phyloP scores from a whole-genome alignment of 2,113 vertebrate genomes.

The Odocoileus virginianus region DNA sequence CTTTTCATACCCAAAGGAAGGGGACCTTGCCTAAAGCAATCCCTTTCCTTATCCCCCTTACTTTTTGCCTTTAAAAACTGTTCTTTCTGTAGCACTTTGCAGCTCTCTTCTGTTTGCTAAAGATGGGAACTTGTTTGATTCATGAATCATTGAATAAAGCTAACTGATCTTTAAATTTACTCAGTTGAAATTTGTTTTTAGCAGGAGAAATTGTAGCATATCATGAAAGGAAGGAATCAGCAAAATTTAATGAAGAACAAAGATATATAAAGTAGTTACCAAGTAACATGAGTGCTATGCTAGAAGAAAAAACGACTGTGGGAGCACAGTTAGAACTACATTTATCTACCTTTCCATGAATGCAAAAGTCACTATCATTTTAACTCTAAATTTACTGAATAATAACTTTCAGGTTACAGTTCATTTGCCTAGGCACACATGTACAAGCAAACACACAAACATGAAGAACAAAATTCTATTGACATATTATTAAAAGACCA shows the following conservation, averaged over 20 bases:
- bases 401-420: constrained; percentile 27
- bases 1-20: not conserved
- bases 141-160: not conserved
- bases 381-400: constrained; percentile 64
- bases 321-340: not conserved
- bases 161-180: not conserved
- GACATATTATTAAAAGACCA: constrained; percentile 55
- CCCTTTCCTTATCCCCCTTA: not conserved
- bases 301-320: not conserved
- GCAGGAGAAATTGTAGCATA: not conserved
- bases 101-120: not conserved
- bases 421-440: constrained; percentile 55
- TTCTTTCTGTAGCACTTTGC: not conserved
- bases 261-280: not conserved
- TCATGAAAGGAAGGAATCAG: not conserved
- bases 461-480: constrained; percentile 52
- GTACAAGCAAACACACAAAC: not conserved
- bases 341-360: constrained; percentile 32
- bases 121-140: not conserved
- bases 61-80: not conserved
- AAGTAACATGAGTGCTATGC: not conserved
- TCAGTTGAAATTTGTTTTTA: not conserved
- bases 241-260: not conserved
- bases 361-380: constrained; percentile 65
- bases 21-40: not conserved